Conservation (phyloP, 1,140 invertebrate genomes). For the Rhopalosiphum maidis region DNA sequence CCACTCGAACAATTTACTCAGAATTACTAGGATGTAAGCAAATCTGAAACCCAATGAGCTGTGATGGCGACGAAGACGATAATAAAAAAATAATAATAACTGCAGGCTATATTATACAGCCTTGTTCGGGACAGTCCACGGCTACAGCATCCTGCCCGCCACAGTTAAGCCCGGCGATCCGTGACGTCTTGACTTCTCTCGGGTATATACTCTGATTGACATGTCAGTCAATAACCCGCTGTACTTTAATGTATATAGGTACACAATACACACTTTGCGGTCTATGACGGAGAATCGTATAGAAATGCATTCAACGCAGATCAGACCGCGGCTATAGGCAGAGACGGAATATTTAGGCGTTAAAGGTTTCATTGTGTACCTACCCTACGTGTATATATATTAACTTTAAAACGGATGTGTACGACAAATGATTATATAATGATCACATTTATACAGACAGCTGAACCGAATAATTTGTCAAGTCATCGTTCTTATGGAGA, state of each 20-base stretch:
- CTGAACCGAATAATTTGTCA: constrained; percentile 4
- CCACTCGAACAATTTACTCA: background rate
- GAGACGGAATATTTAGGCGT: background rate
- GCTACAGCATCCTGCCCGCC: background rate
- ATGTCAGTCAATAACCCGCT: constrained; percentile 1
- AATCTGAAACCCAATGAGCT: background rate
- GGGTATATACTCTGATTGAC: constrained; percentile 1
- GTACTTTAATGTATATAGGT: background rate
- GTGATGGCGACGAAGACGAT: background rate
- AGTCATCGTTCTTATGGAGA: constrained; percentile 14
- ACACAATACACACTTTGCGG: background rate
- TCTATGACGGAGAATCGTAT: background rate
- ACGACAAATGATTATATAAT: background rate
- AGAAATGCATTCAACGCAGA: background rate
- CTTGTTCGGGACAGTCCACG: background rate
- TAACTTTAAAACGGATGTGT: background rate
- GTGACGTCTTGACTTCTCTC: constrained; percentile 6
- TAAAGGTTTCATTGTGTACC: background rate
- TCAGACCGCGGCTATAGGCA: background rate
- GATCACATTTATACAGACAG: constrained; percentile 1
- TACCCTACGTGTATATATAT: background rate
- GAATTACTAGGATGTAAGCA: background rate
- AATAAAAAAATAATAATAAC: background rate
- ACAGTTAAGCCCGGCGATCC: background rate
- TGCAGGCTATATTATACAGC: background rate